phyloP scores from a whole-genome alignment of 2,113 vertebrate genomes.

The Grammomys surdaster region DNA sequence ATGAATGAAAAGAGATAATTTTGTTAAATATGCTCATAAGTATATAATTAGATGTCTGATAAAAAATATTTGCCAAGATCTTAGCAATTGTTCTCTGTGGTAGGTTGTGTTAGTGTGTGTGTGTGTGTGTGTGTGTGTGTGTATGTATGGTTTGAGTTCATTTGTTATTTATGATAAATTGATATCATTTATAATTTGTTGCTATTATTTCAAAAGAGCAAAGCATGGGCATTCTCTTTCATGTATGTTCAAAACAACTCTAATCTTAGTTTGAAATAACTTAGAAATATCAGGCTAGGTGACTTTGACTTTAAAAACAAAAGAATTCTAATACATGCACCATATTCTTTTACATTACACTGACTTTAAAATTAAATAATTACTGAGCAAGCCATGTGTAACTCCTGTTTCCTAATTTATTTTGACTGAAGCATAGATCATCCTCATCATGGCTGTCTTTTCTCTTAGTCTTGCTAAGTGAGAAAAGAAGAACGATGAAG shows the following conservation, averaged over 20 bases:
- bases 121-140: too few species aligned
- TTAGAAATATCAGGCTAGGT: not conserved
- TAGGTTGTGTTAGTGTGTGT: not conserved
- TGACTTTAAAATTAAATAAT: slow-evolving; percentile 37
- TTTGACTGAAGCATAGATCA: slow-evolving; percentile 9
- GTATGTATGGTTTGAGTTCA: not conserved
- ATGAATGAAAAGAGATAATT: slow-evolving; percentile 35
- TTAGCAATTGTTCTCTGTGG: not conserved
- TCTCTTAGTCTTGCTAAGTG: not conserved
- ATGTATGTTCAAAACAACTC: not conserved
- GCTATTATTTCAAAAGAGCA: slow-evolving; percentile 21
- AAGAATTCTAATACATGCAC: slow-evolving; percentile 25
- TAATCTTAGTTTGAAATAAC: slow-evolving; percentile 52
- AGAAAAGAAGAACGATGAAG: not conserved
- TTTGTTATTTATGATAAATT: not conserved
- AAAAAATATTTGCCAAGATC: slow-evolving; percentile 20
- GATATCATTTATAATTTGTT: not conserved
- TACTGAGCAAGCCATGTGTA: not conserved
- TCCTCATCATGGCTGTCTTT: not conserved
- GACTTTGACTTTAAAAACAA: slow-evolving; percentile 35
- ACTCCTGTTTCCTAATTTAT: not conserved
- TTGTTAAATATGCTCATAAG: not conserved
- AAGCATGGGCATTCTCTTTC: not conserved
- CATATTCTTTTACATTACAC: slow-evolving; percentile 43
- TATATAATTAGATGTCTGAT: not conserved